Evolutionary conservation across 2,113 vertebrate species (phyloP).

Genomic region (Lates calcarifer): DNA sequence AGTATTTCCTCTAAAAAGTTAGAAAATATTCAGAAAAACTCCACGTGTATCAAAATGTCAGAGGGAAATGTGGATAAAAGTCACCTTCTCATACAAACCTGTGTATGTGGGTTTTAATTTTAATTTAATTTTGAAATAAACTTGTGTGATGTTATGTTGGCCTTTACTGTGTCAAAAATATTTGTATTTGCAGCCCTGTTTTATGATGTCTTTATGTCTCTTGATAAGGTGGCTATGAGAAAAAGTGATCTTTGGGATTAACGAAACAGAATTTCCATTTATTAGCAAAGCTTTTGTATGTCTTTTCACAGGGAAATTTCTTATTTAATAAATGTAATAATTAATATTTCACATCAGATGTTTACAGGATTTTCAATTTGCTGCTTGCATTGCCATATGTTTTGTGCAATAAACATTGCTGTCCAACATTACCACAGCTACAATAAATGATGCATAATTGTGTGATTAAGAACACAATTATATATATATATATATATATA

Average conservation of each 20-base stretch:
- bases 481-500: not conserved
- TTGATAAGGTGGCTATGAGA: not conserved
- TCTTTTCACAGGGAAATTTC: not conserved
- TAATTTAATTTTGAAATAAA: too few species aligned
- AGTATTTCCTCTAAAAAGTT: conserved; percentile 43
- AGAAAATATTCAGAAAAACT: conserved; percentile 32
- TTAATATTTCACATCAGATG: not conserved
- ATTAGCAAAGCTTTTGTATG: not conserved
- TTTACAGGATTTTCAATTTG: conserved; percentile 22
- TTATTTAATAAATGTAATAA: not conserved
- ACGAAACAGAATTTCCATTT: not conserved
- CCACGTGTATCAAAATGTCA: conserved; percentile 34
- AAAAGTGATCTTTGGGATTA: not conserved
- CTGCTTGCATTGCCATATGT: not conserved
- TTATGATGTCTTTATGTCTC: not conserved
- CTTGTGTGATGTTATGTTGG: not conserved
- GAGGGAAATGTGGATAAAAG: conserved; percentile 25
- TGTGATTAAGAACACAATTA: not conserved
- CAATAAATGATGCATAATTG: not conserved
- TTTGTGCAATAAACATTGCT: not conserved
- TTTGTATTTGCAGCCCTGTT: not conserved
- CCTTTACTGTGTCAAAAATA: not conserved
- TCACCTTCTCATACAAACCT: not conserved
- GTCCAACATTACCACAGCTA: not conserved
- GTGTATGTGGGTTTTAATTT: not conserved